Evolutionary conservation across 2,888 invertebrate species (phyloP).

Genomic region (Theristus sp.): DNA sequence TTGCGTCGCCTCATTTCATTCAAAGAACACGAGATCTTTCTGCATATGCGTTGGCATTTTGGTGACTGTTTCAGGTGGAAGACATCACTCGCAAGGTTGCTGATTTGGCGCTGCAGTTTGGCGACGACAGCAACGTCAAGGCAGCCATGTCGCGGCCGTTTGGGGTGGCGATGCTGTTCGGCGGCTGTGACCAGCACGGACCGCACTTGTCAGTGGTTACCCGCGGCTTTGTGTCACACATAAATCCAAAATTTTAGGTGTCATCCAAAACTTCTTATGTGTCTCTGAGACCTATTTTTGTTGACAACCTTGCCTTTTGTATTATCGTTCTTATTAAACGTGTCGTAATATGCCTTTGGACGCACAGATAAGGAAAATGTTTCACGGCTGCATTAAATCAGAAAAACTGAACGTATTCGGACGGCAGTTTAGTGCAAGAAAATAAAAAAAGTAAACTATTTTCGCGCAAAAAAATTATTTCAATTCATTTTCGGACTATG

Average conservation of each 20-base stretch:
- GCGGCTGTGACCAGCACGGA: constrained; percentile 64
- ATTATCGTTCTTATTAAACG: neutral
- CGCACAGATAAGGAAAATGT: too few relatives aligned
- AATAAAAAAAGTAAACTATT: too few relatives aligned
- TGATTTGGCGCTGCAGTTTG: constrained; percentile 95
- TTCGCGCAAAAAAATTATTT: too few relatives aligned
- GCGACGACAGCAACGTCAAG: constrained; percentile 89
- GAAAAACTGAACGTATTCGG: too few relatives aligned
- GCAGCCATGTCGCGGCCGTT: constrained; percentile 68
- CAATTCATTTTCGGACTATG: too few relatives aligned
- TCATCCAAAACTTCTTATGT: too few relatives aligned
- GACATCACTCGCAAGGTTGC: constrained; percentile 96
- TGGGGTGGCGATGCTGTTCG: constrained; percentile 94
- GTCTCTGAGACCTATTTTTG: too few relatives aligned
- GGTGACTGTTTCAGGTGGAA: constrained; percentile 51
- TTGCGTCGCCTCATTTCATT: neutral
- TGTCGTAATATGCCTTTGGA: too few relatives aligned
- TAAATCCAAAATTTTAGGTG: too few relatives aligned
- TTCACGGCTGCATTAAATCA: too few relatives aligned
- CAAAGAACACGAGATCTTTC: neutral
- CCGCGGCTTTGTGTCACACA: neutral
- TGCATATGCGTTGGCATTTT: neutral
- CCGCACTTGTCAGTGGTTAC: constrained; percentile 57
- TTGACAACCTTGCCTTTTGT: too few relatives aligned
- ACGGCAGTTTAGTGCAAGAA: too few relatives aligned